Base-by-base conservation (phyloP, 2,888 invertebrate genomes). In the Ectemnius lituratus region DNA sequence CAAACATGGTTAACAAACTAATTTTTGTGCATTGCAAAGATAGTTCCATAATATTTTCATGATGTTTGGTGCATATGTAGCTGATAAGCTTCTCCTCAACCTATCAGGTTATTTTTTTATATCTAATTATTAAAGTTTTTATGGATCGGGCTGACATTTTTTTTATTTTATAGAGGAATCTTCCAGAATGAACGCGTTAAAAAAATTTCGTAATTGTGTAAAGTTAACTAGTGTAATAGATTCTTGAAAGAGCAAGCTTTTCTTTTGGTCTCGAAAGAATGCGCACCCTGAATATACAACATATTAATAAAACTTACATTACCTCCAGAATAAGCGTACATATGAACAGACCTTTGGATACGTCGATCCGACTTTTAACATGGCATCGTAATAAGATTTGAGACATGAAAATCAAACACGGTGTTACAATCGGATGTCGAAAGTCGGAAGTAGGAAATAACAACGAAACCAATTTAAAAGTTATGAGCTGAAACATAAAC, bases 391-490 rank as follows among this genome's bases (percentile, higher is more conserved):
- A 92, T 83, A 97, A 90, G 86, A 98, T 95, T 89, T 97, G 95
- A 52, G 95, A 94, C 91, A 98, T 96, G 83, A 98, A 97, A 77
- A 96, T 92, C 82, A 96, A 86, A 27, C 93, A 91, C 13, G 76
- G 97, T 14, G 97, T 97, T n/a, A 96, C 95, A 3, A 98, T 94
- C 0, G 95, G 95, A 92, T 99, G 98, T 56, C 95, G 93, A 88
- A 95, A 97, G 91, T 99, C 98, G 0, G 98, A 97, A 0, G 97
- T 86, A 66, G 98, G 96, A 91, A 96, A 99, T 67, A 98, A 88
- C 58, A 95, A 90, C 6, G 96, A 94, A 3, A 97, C 93, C 78
- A 97, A 87, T 91, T 98, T 97, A 74, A 98, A 94, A 87, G 97
- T 94, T 78, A 97, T 91, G 52, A 98, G 89, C 86, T 94, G 90